Evolutionary conservation across 2,113 vertebrate species (phyloP), one percentile per base, ranked within the genome.

Genomic region (Python bivittatus): DNA sequence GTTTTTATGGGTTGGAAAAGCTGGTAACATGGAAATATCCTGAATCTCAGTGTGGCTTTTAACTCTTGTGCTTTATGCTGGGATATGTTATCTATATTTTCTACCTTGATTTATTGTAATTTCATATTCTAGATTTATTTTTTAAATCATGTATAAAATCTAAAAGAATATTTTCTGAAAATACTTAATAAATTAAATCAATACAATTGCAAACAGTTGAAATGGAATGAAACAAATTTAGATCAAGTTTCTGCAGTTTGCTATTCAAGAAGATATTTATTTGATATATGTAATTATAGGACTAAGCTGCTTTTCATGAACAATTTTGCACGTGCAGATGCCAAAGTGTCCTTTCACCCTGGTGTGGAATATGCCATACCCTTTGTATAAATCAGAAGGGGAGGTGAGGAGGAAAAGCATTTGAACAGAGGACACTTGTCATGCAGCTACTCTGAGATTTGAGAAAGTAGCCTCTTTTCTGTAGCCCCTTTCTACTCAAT

Each of bases 391-490:
- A 92, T 84, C 90, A 79, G 84, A 64, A 94, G 94, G 94, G 94
- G 91, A 95, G 0, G 0, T n/a, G 93, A 96, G 95, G 79, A 94
- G 94, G 94, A 94, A 89, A 92, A 95, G 94, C 94, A 94, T 61
- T 88, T 83, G 91, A 97, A 97, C 96, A 97, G 96, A 97, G 96
- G 87, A 90, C 54, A 86, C 93, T 94, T 97, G 95, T 97, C 96
- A 95, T 95, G 92, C 97, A 95, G 93, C 91, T 97, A 92, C 86
- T 92, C 0, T 0, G 93, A 90, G 95, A 33, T 52, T 96, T 92
- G 94, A 97, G 96, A 96, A 97, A 97, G 95, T 96, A 94, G 94
- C 94, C 96, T 97, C 96, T 96, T 95, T 97, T 96, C 94, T 94
- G 0, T n/a, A 96, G 95, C 96, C 92, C 64, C 93, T 88, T 96